Percentiles rank a stretch among this genome's conserved stretches.
These are phyloP conservation scores for Atta colombica DNA, from an alignment of 1,140 invertebrate genomes.

Conservation along the genomic window DNA sequence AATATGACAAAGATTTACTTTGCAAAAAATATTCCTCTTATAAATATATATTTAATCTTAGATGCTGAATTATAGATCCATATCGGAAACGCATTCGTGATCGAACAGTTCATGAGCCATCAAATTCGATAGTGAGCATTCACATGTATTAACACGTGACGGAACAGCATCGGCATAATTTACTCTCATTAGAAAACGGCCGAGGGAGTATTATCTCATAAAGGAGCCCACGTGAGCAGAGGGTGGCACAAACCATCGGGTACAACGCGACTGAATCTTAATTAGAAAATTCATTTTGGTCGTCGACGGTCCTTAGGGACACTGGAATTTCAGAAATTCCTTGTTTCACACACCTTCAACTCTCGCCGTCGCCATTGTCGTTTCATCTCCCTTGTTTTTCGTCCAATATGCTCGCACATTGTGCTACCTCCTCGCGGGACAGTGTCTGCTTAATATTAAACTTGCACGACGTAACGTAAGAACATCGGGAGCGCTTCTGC, in stretches of 20 bases:
- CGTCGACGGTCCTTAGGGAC: conserved; percentile 35
- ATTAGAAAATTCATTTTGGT: conserved; percentile 78
- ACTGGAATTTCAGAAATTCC: conserved; percentile 72
- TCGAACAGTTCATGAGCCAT: neutral
- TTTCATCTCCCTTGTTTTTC: conserved; percentile 18
- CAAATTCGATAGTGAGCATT: neutral
- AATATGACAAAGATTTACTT: neutral
- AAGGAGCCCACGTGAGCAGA: conserved; percentile 25
- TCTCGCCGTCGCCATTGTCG: neutral
- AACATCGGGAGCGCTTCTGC: conserved; percentile 23
- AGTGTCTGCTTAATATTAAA: conserved; percentile 61
- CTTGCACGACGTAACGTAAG: conserved; percentile 57
- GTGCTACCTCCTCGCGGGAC: neutral
- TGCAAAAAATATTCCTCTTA: neutral
- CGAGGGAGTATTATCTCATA: conserved; percentile 69
- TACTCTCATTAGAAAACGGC: conserved; percentile 55
- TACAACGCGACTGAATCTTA: conserved; percentile 72
- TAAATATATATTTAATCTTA: neutral
- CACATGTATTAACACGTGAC: conserved; percentile 1
- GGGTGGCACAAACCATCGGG: conserved; percentile 57
- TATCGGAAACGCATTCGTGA: neutral
- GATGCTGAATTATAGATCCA: neutral
- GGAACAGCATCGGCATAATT: conserved; percentile 50
- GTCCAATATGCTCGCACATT: neutral
- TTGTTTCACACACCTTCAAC: conserved; percentile 48